Base-by-base conservation (phyloP, 2,888 invertebrate species). In the Ophonus ardosiacus region DNA sequence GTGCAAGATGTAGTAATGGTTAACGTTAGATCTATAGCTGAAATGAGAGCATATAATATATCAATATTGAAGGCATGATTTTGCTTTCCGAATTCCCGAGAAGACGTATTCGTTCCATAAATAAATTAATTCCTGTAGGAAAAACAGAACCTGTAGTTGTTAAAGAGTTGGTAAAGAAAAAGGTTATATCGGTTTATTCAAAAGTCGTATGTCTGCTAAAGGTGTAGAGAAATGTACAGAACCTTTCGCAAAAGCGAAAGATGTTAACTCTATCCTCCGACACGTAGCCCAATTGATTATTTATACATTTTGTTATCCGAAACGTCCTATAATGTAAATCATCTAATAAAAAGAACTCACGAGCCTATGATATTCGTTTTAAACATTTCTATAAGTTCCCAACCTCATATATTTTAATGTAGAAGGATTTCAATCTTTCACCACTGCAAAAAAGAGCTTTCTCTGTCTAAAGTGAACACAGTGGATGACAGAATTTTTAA, bases 41-140 rank as follows among this genome's bases (percentile, higher is more conserved):
- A 99, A 93, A 99, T 99, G 99, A 99, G 99, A 86, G 99, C 99
- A 0, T 99, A 99, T 91, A 99, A 92, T 99, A 99, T 91, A 99
- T 99, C 92, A 98, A 99, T 90, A 99, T 99, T 88, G 99, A 99
- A 92, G 99, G 98, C 89, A 99, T 99, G 99, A 99, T 99, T 87
- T 92, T 99, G 90, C 94, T 99, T 2, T 99, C 99, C 6, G 99
- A 99, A 91, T 93, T 99, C 93, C 99, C 99, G 4, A 94, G 99
- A 90, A 95, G 99, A 92, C 98, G 99, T 94, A 99, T 99, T 88
- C 94, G 99, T 87, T 99, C 99, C 85, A 99, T 99, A 90, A 99
- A 99, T 92, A 99, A 99, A 93, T 93, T 99, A 88, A 99, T 99
- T 90, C 94, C 99, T 88, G 98, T 99, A 79, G 99, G 99, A 63